Base-by-base conservation (phyloP, 2,113 vertebrate species). In the Plectropomus leopardus region DNA sequence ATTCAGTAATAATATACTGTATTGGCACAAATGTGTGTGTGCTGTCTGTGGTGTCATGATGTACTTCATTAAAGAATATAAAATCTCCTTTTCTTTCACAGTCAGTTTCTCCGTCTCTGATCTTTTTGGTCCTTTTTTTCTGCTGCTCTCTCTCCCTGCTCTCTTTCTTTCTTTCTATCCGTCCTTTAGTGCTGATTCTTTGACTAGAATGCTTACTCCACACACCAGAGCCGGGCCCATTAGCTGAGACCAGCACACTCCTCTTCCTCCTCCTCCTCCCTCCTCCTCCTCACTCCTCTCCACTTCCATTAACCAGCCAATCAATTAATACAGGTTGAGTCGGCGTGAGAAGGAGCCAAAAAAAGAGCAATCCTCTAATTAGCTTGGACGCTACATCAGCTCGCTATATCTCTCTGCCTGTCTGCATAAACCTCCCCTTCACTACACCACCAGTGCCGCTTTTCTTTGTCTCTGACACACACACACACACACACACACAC, bases 241-340 rank as follows among this genome's bases (percentile, higher is more conserved):
- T 91, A 91, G 92, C 89, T 93, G 86, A 93, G 80, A 72, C 82
- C 86, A 92, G 86, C 92, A 90, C 76, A 64, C 72, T 71, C 76
- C 63, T 80, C 60, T 16, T 77, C 66, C 17, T 71, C 53, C 19
- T 69, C 47, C 57, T 40, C 50, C 60, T 32, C 71, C 71, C 26
- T 48, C 50, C 48, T 44, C 70, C 23, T 75, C n/a, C 24, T 44
- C 36, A 7, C 44, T 67, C 66, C 75, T 71, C 72, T 90, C 87
- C 88, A 88, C 80, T 91, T 83, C 88, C 89, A 94, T 95, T 93
- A 94, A 93, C 89, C 90, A 93, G 85, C 86, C 89, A 92, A 95
- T 95, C 93, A 95, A 94, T 95, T 94, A 93, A 93, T 94, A 94
- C 89, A 90, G 90, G 88, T 86, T 92, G 89, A 92, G 89, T 92